Evolutionary conservation across 2,888 invertebrate species (phyloP), one percentile per base, ranked within the genome.

Genomic region (Andricus curvator): DNA sequence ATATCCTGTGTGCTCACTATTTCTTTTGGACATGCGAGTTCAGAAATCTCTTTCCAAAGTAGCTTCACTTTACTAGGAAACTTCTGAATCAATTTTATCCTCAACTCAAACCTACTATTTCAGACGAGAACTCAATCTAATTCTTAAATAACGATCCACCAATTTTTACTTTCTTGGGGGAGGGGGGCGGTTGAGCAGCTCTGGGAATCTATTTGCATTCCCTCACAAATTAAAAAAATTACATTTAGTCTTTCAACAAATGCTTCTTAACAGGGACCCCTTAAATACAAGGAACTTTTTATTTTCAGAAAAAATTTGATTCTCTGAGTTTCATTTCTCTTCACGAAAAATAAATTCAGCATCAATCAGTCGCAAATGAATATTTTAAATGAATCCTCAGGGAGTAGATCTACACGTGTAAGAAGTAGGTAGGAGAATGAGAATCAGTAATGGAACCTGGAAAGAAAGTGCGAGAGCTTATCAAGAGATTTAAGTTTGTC

Each of bases 401-500:
- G 79, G 62, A 82, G 80, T 33, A 44, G n/a, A 44, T 9, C n/a
- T 15, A 48, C 4, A 48, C 20, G 22, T 68, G 41, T 44, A 15
- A 5, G 17, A 0, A 11, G n/a, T n/a, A 56, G 33, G n/a, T 22
- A 62, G n/a, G 60, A 74, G 33, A 48, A 80, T 77, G 70, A 80
- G 77, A 65, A 77, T 29, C 48, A 37, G 70, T 25, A 66, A 77
- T 60, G 56, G 60, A 33, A 64, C 56, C 33, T 29, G 78, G 76
- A 82, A 51, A 51, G 74, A 74, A 56, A 83, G 83, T 80, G 83
- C 84, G 78, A 83, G 87, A 88, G 90, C 90, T 91, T 91, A 91
- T 91, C 89, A 90, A 88, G 89, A 89, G 89, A 88, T 90, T 90
- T 88, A 91, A 91, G 89, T 91, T 89, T 89, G 86, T 86, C 86